phyloP scores from a whole-genome alignment of 2,888 invertebrate species.

The Eupithecia vulgata region DNA sequence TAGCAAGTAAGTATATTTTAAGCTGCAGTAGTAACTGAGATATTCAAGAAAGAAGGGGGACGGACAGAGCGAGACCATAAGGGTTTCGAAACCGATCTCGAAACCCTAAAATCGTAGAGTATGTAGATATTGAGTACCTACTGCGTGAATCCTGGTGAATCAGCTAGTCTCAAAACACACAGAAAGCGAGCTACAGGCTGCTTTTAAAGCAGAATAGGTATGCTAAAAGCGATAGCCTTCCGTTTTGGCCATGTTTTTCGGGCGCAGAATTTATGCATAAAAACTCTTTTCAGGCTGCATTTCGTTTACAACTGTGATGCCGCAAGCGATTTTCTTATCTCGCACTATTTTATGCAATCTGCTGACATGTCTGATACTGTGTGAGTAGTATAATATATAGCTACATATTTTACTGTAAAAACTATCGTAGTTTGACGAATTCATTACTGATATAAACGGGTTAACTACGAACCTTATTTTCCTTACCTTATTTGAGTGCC shows the following conservation, averaged over 20 bases:
- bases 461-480: no score
- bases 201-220: constrained; percentile 7
- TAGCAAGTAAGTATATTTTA: no score
- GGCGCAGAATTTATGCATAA: constrained; percentile 31
- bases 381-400: not conserved
- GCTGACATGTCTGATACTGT: not conserved
- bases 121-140: not conserved
- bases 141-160: not conserved
- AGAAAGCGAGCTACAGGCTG: not conserved
- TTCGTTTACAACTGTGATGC: constrained; percentile 17
- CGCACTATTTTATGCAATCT: not conserved
- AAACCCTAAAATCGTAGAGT: not conserved
- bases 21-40: no score
- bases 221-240: constrained; percentile 20
- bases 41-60: no score
- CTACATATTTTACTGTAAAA: no score
- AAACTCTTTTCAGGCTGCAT: constrained; percentile 26
- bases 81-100: no score
- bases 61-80: no score
- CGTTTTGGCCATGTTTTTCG: constrained; percentile 23
- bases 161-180: not conserved
- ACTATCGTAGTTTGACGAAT: no score
- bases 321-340: constrained; percentile 20
- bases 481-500: no score
- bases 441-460: no score